Conservation (phyloP, 2,797 vertebrate genomes). For the Lagodon rhomboides region DNA sequence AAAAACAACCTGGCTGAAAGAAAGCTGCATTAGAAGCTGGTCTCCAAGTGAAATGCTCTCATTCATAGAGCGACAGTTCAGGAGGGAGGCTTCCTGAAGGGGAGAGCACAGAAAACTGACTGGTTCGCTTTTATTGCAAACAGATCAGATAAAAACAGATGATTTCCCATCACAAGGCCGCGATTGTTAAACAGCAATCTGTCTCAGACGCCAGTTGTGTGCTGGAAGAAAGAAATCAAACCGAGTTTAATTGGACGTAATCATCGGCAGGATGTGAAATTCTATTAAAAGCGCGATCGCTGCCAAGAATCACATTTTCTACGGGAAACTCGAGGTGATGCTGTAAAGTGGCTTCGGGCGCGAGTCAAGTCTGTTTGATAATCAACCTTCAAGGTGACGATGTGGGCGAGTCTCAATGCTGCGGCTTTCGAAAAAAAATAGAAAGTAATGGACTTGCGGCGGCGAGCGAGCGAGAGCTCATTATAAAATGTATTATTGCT, state of each 20-base stretch:
- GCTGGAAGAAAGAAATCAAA: background rate
- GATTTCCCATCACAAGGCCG: background rate
- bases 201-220: background rate
- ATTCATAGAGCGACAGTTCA: too few species aligned
- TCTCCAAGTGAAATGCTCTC: background rate
- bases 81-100: background rate
- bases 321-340: background rate
- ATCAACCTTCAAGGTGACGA: background rate
- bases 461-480: conserved; percentile 18
- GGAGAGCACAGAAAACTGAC: background rate
- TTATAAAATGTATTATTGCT: conserved; percentile 31
- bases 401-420: background rate
- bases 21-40: background rate
- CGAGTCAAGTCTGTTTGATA: background rate
- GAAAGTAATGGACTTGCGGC: conserved; percentile 7
- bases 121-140: background rate
- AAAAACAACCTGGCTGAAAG: background rate
- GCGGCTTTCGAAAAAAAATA: background rate
- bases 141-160: background rate
- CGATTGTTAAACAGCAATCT: background rate
- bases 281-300: background rate
- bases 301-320: background rate
- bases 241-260: background rate
- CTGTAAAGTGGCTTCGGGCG: background rate
- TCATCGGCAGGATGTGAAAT: background rate